These are phyloP conservation scores for Trichacis sp. DNA, from an alignment of 2,888 invertebrate species.

Conservation along the genomic window DNA sequence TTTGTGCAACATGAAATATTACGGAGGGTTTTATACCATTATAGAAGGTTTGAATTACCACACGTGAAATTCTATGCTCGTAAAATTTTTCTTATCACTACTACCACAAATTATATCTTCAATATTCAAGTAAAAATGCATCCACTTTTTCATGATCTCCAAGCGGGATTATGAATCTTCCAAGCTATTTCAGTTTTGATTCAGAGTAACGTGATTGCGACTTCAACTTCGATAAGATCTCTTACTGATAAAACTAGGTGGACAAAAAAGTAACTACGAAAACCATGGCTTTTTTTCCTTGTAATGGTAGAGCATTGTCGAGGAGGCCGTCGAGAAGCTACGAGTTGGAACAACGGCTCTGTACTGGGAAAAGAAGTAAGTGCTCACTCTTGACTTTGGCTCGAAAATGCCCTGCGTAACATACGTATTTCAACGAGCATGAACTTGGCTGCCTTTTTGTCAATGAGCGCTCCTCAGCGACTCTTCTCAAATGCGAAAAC, in stretches of 20 bases:
- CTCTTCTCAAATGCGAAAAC: conserved; percentile 13
- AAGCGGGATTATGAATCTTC: too few relatives aligned
- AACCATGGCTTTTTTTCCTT: conserved; percentile 39
- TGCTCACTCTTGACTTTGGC: conserved; percentile 46
- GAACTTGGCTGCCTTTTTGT: conserved; percentile 27
- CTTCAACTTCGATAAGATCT: neutral
- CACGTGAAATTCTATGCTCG: too few relatives aligned
- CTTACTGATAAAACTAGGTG: neutral
- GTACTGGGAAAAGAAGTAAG: conserved; percentile 46
- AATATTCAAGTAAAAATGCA: too few relatives aligned
- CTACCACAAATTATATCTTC: too few relatives aligned
- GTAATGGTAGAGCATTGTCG: conserved; percentile 34
- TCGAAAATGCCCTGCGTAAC: conserved; percentile 32
- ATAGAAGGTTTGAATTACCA: too few relatives aligned
- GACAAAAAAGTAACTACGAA: conserved; percentile 15
- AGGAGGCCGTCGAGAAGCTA: conserved; percentile 46
- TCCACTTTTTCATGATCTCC: too few relatives aligned
- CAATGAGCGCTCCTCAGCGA: conserved; percentile 14
- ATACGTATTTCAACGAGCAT: conserved; percentile 33
- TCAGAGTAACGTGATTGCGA: too few relatives aligned
- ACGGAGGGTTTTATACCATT: too few relatives aligned
- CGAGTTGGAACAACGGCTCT: conserved; percentile 53
- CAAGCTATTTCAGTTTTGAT: too few relatives aligned
- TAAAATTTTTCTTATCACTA: too few relatives aligned
- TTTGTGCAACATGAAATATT: too few relatives aligned